Percentiles rank a stretch among this genome's conserved stretches.
Evolutionary conservation across 2,113 vertebrate genomes (phyloP).

Genomic region (Takifugu flavidus): DNA sequence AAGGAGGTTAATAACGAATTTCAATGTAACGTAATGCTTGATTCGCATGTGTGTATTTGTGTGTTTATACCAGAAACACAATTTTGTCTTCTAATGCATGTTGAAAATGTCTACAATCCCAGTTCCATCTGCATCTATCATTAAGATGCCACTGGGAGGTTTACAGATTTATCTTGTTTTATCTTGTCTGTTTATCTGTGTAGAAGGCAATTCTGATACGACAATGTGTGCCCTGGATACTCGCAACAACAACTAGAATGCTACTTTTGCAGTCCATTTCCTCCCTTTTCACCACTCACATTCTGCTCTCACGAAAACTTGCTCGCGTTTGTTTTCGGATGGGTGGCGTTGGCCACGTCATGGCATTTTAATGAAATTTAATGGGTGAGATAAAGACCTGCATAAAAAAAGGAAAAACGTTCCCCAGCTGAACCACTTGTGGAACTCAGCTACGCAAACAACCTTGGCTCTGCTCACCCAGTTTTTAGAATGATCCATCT

Average conservation of each 20-base stretch:
- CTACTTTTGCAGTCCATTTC: slow-evolving; percentile 27
- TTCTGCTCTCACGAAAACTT: slow-evolving; percentile 1
- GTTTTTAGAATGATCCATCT: not conserved
- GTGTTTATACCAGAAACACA: not conserved
- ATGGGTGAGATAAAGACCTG: not conserved
- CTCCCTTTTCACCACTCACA: slow-evolving; percentile 6
- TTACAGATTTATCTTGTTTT: slow-evolving; percentile 5
- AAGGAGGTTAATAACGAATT: not conserved
- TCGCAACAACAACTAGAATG: slow-evolving; percentile 47
- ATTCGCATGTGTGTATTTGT: slow-evolving; percentile 22
- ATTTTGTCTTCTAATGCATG: slow-evolving; percentile 1
- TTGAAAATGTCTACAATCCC: slow-evolving; percentile 14
- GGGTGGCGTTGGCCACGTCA: slow-evolving; percentile 23
- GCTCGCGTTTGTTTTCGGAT: slow-evolving; percentile 6
- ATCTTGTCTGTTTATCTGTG: slow-evolving; percentile 41
- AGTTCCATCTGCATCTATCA: slow-evolving; percentile 30
- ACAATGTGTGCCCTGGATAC: slow-evolving; percentile 70
- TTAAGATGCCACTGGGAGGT: slow-evolving; percentile 30
- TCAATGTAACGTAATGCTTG: slow-evolving; percentile 14
- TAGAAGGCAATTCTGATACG: slow-evolving; percentile 36
- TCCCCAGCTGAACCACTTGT: not conserved
- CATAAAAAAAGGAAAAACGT: not conserved
- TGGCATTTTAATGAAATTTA: not conserved
- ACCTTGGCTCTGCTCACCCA: not conserved
- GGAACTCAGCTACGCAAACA: not conserved